Evolutionary conservation across 1,140 invertebrate species (phyloP).

Genomic region (Radopholus similis): DNA sequence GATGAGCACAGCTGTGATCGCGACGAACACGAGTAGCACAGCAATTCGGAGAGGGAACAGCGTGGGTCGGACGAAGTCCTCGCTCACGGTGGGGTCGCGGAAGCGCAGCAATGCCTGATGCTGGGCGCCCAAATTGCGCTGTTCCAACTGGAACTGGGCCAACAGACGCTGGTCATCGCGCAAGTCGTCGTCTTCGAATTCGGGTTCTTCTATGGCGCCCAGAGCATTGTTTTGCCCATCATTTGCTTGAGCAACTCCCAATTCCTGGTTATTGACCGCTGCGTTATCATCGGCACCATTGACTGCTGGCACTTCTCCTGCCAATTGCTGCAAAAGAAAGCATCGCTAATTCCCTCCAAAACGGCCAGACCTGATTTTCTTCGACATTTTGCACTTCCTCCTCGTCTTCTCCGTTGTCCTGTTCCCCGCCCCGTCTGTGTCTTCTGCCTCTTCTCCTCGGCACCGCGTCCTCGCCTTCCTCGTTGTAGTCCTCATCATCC

Average conservation of each 20-base stretch:
- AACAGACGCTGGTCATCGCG: background rate
- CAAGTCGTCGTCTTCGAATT: background rate
- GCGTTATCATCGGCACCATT: background rate
- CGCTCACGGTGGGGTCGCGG: conserved; percentile 9
- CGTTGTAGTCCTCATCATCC: background rate
- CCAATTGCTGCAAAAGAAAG: no score
- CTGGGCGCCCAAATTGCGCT: conserved; percentile 62
- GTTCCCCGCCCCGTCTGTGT: background rate
- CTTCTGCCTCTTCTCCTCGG: background rate
- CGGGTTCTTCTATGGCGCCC: background rate
- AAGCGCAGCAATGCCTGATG: conserved; percentile 65
- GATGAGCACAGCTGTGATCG: conserved; percentile 75
- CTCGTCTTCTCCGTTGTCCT: conserved; percentile 33
- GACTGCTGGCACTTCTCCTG: no score
- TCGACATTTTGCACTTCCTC: conserved; percentile 8
- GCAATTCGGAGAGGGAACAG: conserved; percentile 75
- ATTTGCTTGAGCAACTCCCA: background rate
- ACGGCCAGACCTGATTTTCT: background rate
- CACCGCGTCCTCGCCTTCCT: background rate
- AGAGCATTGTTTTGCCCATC: conserved; percentile 23
- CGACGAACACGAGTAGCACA: conserved; percentile 75
- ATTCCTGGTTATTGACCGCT: background rate
- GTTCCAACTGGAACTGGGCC: conserved; percentile 10
- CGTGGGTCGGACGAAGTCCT: conserved; percentile 49
- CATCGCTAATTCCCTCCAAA: no score